phyloP scores from a whole-genome alignment of 64 coral and sea anemone genomes.

The Astreopora myriophthalma region DNA sequence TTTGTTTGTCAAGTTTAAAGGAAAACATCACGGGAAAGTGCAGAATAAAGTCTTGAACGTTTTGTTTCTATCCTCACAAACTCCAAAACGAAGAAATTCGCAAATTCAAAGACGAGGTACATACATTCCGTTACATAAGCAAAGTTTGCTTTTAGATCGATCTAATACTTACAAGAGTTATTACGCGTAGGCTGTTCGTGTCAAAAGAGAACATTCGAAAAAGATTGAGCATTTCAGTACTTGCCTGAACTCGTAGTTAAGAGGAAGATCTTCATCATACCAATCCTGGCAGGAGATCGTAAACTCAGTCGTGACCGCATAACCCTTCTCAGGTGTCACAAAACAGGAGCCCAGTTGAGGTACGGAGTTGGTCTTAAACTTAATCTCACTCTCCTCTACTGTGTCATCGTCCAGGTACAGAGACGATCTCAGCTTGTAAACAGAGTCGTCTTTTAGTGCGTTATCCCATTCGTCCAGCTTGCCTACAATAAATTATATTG shows the following conservation, averaged over 20 bases:
- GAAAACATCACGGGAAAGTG: too few species aligned
- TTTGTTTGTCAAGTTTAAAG: too few species aligned
- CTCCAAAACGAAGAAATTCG: too few species aligned
- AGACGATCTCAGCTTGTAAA: not conserved
- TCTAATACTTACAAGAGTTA: too few species aligned
- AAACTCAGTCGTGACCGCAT: conserved; percentile 76
- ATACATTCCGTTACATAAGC: too few species aligned
- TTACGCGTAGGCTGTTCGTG: too few species aligned
- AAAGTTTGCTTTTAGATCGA: too few species aligned
- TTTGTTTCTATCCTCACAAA: too few species aligned
- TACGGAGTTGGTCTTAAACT: conserved; percentile 73
- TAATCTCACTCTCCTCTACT: not conserved
- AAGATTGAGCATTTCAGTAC: too few species aligned
- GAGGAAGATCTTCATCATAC: conserved; percentile 59
- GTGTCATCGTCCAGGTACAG: conserved; percentile 21
- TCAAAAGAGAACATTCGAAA: not conserved
- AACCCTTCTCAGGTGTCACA: conserved; percentile 24
- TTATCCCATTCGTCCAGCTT: conserved; percentile 35
- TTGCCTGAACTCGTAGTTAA: conserved; percentile 79
- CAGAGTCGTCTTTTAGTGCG: conserved; percentile 8
- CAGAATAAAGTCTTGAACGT: too few species aligned
- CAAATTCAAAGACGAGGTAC: too few species aligned
- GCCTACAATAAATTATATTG: conserved; percentile 4
- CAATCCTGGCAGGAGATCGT: conserved; percentile 51
- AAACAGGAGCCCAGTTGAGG: conserved; percentile 34